phyloP scores from a whole-genome alignment of 2,888 invertebrate genomes.

The Copidosoma aretas region DNA sequence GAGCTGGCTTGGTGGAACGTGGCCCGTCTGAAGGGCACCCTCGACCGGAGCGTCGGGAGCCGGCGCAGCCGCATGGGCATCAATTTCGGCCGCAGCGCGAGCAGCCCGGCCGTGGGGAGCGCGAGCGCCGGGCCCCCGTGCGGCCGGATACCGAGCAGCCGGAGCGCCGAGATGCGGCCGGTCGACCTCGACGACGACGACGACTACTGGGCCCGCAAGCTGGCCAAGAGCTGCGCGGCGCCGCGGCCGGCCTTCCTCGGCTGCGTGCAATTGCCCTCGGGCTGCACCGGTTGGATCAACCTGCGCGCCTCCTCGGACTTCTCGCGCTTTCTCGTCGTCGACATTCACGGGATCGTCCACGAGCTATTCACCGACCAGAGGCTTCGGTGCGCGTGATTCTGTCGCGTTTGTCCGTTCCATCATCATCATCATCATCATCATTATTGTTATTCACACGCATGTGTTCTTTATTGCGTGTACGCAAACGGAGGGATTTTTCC shows the following conservation, averaged over 20 bases:
- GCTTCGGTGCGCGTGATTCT: too few relatives aligned
- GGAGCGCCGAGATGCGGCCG: constrained; percentile 33
- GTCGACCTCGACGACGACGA: constrained; percentile 6
- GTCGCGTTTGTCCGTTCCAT: too few relatives aligned
- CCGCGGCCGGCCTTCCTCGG: constrained; percentile 50
- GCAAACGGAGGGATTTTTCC: too few relatives aligned
- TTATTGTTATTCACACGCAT: too few relatives aligned
- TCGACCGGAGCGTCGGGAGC: constrained; percentile 41
- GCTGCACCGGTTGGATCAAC: constrained; percentile 53
- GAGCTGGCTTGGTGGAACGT: constrained; percentile 60
- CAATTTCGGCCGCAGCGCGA: constrained; percentile 50
- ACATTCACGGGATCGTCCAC: constrained; percentile 54
- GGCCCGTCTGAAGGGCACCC: constrained; percentile 35
- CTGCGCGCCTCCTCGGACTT: constrained; percentile 57
- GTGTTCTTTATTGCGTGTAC: too few relatives aligned
- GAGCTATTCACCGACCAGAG: too few relatives aligned
- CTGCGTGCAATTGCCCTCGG: constrained; percentile 53
- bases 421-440: too few relatives aligned
- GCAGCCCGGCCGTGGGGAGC: constrained; percentile 39
- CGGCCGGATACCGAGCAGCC: constrained; percentile 35
- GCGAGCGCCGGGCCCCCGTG: constrained; percentile 44
- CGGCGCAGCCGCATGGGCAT: constrained; percentile 50
- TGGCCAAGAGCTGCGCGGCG: constrained; percentile 43
- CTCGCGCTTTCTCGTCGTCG: constrained; percentile 56
- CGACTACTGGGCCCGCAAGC: constrained; percentile 53